Evolutionary conservation across 2,113 vertebrate genomes (phyloP).

Genomic region (Aspidoscelis tigris): DNA sequence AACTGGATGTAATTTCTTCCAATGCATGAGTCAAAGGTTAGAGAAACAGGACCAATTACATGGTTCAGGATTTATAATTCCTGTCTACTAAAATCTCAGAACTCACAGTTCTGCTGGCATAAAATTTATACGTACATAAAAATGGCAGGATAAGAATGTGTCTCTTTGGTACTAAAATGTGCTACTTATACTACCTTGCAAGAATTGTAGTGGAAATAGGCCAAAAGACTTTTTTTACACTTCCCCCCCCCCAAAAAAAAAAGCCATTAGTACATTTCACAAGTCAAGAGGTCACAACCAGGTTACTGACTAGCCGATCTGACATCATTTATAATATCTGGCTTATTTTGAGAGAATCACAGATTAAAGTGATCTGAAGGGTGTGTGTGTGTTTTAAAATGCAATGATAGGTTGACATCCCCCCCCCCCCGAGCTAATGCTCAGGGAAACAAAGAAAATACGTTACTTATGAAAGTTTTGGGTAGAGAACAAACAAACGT

Average conservation of each 20-base stretch:
- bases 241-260: too few relatives aligned
- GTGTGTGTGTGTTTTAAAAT: too few relatives aligned
- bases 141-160: constrained; percentile 20
- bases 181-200: constrained; percentile 52
- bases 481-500: neutral
- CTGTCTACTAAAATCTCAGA: constrained; percentile 26
- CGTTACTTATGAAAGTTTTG: neutral
- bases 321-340: neutral
- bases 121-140: constrained; percentile 26
- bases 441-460: too few relatives aligned
- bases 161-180: constrained; percentile 59
- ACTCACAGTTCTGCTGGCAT: constrained; percentile 35
- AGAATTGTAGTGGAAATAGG: constrained; percentile 40
- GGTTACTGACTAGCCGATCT: neutral
- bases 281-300: neutral
- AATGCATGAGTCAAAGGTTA: neutral
- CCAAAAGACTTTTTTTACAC: too few relatives aligned
- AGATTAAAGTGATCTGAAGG: too few relatives aligned
- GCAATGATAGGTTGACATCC: too few relatives aligned
- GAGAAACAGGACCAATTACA: neutral
- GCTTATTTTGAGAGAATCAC: too few relatives aligned
- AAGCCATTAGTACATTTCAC: too few relatives aligned
- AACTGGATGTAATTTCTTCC: neutral
- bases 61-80: neutral
- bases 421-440: too few relatives aligned